phyloP scores from a whole-genome alignment of 2,113 vertebrate genomes.

The Merops nubicus region DNA sequence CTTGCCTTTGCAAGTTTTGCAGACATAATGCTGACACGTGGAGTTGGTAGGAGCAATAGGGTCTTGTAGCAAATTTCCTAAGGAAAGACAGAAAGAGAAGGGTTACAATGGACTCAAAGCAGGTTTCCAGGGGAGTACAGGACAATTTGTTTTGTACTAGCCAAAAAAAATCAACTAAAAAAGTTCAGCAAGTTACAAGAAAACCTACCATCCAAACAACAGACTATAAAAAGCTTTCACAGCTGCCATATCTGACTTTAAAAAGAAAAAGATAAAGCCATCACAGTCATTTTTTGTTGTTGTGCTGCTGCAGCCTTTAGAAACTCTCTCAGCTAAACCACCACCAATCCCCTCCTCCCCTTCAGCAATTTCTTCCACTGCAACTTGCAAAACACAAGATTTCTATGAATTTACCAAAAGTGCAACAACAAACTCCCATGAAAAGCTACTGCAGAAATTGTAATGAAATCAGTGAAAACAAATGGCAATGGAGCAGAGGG shows the following conservation, averaged over 20 bases:
- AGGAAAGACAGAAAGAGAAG: conserved; percentile 20
- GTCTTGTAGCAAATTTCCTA: conserved; percentile 94
- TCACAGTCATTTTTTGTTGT: not conserved
- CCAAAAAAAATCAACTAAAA: not conserved
- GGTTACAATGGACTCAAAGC: not conserved
- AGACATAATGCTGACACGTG: conserved; percentile 95
- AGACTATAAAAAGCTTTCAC: not conserved
- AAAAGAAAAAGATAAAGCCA: not conserved
- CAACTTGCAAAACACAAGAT: not conserved
- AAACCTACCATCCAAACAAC: not conserved
- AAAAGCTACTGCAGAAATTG: not conserved
- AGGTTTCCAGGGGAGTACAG: accelerated
- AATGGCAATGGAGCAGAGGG: not conserved
- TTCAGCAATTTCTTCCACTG: not conserved
- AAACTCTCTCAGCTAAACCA: not conserved
- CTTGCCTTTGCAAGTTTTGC: conserved; percentile 92
- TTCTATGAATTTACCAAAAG: not conserved
- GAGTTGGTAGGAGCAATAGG: conserved; percentile 91
- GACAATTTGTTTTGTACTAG: not conserved
- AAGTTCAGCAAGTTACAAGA: not conserved
- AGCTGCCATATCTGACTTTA: not conserved
- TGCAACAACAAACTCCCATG: not conserved
- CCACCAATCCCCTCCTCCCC: not conserved
- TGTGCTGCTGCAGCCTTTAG: not conserved
- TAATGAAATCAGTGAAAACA: not conserved